These are phyloP conservation scores for Leucozona laternaria DNA, from an alignment of 2,888 invertebrate genomes.

Conservation along the genomic window DNA sequence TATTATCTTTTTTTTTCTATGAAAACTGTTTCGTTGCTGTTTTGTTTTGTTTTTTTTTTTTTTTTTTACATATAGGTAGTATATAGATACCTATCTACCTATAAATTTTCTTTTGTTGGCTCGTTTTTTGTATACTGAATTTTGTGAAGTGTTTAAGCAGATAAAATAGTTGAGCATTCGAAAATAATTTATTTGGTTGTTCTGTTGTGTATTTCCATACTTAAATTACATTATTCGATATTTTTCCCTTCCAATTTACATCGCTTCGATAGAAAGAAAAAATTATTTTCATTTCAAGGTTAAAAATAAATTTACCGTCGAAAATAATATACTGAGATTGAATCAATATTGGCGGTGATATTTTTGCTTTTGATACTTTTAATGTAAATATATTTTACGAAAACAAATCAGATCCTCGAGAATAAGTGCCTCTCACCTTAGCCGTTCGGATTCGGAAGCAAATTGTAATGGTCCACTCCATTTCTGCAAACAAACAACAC, in stretches of 20 bases:
- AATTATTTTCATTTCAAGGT: background rate
- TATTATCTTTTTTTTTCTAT: conserved; percentile 38
- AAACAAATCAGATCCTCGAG: no score
- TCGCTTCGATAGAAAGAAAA: background rate
- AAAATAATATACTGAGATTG: background rate
- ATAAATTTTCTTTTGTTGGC: conserved; percentile 24
- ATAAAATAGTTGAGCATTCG: conserved; percentile 19
- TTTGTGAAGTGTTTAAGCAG: conserved; percentile 17
- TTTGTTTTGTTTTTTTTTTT: background rate
- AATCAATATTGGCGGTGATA: background rate
- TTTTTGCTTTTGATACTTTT: background rate
- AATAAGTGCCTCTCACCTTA: no score
- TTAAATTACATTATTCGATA: background rate
- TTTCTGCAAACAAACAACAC: no score
- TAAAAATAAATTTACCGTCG: background rate
- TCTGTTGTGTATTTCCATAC: background rate
- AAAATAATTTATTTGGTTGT: conserved; percentile 1
- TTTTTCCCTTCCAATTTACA: background rate
- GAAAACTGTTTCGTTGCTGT: conserved; percentile 23
- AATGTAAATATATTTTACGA: background rate
- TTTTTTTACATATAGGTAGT: background rate
- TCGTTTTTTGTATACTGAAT: background rate
- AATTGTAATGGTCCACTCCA: no score
- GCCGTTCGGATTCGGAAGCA: no score
- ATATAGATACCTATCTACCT: no score